A percentile compares a stretch with the other conserved stretches of the same genome.
Conservation (phyloP, 2,113 vertebrate species). For the Neotragus moschatus region DNA sequence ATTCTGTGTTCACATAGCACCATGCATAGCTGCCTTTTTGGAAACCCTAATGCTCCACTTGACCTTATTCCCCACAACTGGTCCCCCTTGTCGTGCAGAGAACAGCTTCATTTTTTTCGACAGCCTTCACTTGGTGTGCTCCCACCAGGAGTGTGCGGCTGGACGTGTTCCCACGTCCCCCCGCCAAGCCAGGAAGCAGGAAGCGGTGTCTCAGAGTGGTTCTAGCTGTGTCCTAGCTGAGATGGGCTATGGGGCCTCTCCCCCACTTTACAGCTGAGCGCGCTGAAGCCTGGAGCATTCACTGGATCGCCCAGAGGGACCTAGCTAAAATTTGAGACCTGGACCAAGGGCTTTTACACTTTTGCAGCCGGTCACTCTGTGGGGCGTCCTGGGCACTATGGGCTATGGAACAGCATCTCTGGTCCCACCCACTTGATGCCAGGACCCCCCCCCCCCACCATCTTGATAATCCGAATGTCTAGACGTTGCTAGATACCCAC, state of each 20-base stretch:
- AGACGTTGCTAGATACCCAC: not conserved
- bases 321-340: not conserved
- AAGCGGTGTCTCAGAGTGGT: not conserved
- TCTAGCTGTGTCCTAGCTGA: not conserved
- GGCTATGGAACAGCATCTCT: not conserved
- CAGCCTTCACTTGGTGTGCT: not conserved
- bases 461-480: not conserved
- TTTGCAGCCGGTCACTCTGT: fast-evolving
- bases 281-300: not conserved
- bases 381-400: not conserved
- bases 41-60: not conserved
- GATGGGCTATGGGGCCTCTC: not conserved
- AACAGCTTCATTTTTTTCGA: not conserved
- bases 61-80: not conserved
- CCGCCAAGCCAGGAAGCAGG: not conserved
- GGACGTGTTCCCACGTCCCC: too few species aligned
- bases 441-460: fast-evolving
- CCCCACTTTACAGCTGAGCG: not conserved
- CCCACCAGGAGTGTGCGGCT: fast-evolving
- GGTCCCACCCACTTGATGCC: not conserved
- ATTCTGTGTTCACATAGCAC: not conserved
- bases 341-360: not conserved
- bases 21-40: not conserved
- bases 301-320: not conserved
- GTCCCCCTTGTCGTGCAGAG: not conserved